Conservation (phyloP, 2,888 invertebrate species). For the Netelia fuscicornis region DNA sequence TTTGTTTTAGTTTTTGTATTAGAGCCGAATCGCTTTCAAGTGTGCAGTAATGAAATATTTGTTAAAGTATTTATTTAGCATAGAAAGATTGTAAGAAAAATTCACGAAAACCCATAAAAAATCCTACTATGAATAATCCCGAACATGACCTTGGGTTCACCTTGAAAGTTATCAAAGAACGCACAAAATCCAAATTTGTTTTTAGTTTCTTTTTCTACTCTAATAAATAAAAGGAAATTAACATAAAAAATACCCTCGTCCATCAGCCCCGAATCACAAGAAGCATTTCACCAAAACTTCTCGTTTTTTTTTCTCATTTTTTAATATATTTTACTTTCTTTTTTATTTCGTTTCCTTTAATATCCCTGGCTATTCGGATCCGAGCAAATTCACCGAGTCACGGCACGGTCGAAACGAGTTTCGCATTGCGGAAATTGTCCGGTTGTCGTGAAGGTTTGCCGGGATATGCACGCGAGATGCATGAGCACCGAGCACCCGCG, state of each 20-base stretch:
- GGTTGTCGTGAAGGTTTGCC: slow-evolving; percentile 65
- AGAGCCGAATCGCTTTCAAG: neutral
- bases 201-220: no score
- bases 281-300: neutral
- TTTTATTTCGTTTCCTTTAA: slow-evolving; percentile 12
- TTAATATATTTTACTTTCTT: slow-evolving; percentile 9
- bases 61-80: neutral
- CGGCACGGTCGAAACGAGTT: slow-evolving; percentile 73
- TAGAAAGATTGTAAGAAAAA: neutral
- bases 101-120: neutral
- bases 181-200: neutral
- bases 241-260: slow-evolving; percentile 2
- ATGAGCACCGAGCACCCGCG: slow-evolving; percentile 40
- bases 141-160: slow-evolving; percentile 10
- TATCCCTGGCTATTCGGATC: neutral
- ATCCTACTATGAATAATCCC: slow-evolving; percentile 9
- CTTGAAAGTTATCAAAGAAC: neutral
- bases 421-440: slow-evolving; percentile 74
- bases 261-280: neutral
- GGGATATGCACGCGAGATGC: slow-evolving; percentile 26
- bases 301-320: neutral
- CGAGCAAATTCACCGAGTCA: slow-evolving; percentile 62
- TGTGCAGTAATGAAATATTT: slow-evolving; percentile 17
- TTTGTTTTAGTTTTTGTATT: neutral
- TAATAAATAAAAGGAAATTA: no score